phyloP scores from a whole-genome alignment of 2,797 vertebrate genomes.

The Enteromius trimaculatus region DNA sequence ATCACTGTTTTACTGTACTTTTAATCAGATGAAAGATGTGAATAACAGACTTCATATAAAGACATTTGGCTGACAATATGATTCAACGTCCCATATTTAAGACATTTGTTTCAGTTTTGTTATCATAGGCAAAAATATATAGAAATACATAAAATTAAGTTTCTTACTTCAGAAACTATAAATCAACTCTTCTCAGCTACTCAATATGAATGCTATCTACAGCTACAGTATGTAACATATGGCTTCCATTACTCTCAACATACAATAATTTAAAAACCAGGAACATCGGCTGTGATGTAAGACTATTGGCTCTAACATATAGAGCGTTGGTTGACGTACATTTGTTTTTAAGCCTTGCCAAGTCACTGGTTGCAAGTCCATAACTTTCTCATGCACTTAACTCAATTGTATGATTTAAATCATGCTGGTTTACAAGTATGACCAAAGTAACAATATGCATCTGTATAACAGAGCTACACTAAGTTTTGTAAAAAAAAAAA shows the following conservation, averaged over 20 bases:
- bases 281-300: conserved; percentile 29
- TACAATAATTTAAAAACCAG: conserved; percentile 30
- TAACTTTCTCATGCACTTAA: conserved; percentile 14
- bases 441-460: background rate
- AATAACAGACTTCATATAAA: background rate
- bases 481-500: background rate
- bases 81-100: background rate
- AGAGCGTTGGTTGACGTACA: background rate
- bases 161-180: conserved; percentile 28
- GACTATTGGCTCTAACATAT: conserved; percentile 8
- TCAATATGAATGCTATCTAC: conserved; percentile 20
- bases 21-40: background rate
- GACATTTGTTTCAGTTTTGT: background rate
- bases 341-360: conserved; percentile 19
- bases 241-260: conserved; percentile 44
- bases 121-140: background rate
- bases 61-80: background rate
- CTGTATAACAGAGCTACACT: background rate
- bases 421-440: background rate
- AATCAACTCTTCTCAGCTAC: conserved; percentile 15
- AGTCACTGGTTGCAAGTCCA: conserved; percentile 15
- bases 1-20: background rate
- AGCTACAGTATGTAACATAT: conserved; percentile 38
- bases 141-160: background rate
- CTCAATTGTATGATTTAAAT: background rate